A percentile compares a stretch with the other conserved stretches of the same genome.
Conservation (phyloP, 2,113 vertebrate genomes). For the Microcebus ravelobensis region DNA sequence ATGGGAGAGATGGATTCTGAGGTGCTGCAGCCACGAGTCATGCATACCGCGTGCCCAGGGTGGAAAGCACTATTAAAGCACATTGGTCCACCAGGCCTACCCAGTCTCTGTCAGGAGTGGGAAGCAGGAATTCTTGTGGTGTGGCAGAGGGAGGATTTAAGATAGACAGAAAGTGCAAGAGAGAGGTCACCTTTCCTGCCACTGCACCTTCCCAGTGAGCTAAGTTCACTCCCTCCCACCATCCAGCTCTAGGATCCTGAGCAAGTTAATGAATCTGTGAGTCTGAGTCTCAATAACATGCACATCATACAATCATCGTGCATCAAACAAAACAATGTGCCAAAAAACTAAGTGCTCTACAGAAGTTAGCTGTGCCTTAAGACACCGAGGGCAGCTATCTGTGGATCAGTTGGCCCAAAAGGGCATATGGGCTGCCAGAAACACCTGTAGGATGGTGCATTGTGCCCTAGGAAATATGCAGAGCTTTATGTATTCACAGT, state of each 20-base stretch:
- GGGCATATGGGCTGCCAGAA: neutral
- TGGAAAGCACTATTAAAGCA: neutral
- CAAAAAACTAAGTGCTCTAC: neutral
- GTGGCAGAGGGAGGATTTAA: neutral
- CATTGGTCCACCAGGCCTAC: neutral
- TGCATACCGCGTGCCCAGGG: accelerated
- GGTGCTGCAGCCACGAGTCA: neutral
- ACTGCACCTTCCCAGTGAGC: neutral
- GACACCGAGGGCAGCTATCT: neutral
- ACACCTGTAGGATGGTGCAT: neutral
- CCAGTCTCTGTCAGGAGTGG: neutral
- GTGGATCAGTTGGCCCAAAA: neutral
- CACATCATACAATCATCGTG: neutral
- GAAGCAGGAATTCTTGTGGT: neutral
- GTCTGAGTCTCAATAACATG: neutral
- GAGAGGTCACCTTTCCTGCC: neutral
- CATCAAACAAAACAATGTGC: neutral
- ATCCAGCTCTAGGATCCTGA: neutral
- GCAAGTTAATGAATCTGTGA: neutral
- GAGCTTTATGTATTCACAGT: neutral
- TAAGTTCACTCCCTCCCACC: no score
- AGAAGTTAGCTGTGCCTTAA: neutral
- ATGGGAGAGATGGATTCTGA: neutral
- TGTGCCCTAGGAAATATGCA: neutral
- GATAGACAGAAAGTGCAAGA: neutral